Evolutionary conservation across 2,888 invertebrate genomes (phyloP), one percentile per base, ranked within the genome.

Genomic region (Drosophila meridiana): DNA sequence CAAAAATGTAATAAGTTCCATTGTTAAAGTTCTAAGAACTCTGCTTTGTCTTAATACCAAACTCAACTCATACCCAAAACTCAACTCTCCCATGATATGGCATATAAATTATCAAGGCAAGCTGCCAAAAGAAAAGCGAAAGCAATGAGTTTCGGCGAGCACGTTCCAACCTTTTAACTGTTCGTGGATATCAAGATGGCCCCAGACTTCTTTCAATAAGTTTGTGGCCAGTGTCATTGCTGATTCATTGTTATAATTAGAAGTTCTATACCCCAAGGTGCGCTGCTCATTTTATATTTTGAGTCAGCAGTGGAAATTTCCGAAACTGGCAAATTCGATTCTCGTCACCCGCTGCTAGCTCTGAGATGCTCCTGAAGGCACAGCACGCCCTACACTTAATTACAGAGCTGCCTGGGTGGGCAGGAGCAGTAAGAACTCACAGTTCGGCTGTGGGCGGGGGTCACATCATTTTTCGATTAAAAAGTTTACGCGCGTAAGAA

Each of bases 391-490:
- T 67, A 43, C 55, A 73, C 81, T 85, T 89, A 85, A 85, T 89
- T 85, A 89, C 90, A 66, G 40, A 73, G 69, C 66, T 70, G 69
- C 55, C 57, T 74, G 76, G 76, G 63, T 52, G 65, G 81, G 52
- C 47, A 47, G 62, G 28, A n/a, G 59, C 26, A 20, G 45, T 42
- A 52, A 52, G 47, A 64, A 13, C 32, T 47, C 60, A 7, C 45
- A 52, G 32, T 32, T 34, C 50, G 11, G 43, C 47, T 11, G 47
- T 20, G 11, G 47, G 26, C 8, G 32, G 66, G 48, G 73, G 75
- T 80, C 75, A 73, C 86, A 89, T 85, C 88, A 76, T 86, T 85
- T 86, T 90, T 90, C 90, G 87, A 86, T 86, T 86, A 86, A 86
- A 86, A 86, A 90, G 70, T 89, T 84, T 81, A 63, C 50, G 61